Percentiles rank a stretch among this genome's conserved stretches.
phyloP scores from a whole-genome alignment of 2,797 vertebrate genomes.

The Salmo trutta region DNA sequence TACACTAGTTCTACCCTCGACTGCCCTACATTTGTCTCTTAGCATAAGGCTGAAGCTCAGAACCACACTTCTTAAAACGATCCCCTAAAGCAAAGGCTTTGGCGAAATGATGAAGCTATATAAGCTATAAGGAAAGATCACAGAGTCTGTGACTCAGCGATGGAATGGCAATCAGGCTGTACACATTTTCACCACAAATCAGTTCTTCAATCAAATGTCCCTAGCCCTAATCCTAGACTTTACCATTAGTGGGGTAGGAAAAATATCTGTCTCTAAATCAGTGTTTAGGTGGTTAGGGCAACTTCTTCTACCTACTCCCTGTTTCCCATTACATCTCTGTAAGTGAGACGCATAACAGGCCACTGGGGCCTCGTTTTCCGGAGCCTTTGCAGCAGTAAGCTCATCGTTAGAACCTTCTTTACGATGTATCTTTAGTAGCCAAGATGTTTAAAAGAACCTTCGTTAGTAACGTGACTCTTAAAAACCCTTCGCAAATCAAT shows the following conservation, averaged over 20 bases:
- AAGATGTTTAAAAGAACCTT: no score
- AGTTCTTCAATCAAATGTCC: neutral
- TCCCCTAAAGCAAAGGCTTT: constrained; percentile 20
- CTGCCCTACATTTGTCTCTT: constrained; percentile 2
- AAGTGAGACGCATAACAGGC: neutral
- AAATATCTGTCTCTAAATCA: neutral
- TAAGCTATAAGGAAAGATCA: constrained; percentile 10
- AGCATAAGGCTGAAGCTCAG: constrained; percentile 7
- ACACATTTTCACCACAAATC: neutral
- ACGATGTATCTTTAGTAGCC: no score
- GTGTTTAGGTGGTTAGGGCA: neutral
- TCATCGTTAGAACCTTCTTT: no score
- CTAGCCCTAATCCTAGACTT: neutral
- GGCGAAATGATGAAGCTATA: no score
- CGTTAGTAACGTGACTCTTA: no score
- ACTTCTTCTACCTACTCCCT: neutral
- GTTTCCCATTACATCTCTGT: constrained; percentile 32
- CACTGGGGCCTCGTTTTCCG: no score
- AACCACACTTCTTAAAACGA: constrained; percentile 4
- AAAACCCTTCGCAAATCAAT: no score
- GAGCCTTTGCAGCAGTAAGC: no score
- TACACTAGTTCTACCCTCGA: neutral
- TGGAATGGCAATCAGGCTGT: constrained; percentile 50
- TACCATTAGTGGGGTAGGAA: neutral
- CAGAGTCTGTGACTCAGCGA: constrained; percentile 26